Evolutionary conservation across 2,113 vertebrate genomes (phyloP), one percentile per base, ranked within the genome.

Genomic region (Zapornia atra): DNA sequence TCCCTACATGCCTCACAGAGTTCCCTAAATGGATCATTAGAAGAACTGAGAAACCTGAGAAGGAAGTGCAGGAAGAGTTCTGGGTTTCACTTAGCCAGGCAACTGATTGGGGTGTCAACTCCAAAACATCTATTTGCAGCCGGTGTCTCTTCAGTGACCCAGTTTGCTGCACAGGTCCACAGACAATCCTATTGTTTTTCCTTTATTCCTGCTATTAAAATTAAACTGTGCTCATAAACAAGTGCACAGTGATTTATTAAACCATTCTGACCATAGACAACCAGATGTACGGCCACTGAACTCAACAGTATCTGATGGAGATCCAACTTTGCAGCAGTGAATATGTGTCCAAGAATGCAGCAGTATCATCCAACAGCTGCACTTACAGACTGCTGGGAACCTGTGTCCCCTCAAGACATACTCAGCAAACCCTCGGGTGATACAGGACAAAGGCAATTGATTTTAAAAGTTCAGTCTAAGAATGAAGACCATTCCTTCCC

Each of bases 321-420:
- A 88, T 21, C 8, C 54, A 64, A 12, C n/a, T 71, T 60, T 73
- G 8, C 46, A 15, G 3, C 1, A 3, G n/a, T 18, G 56, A 84
- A 19, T 1, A 25, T 10, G 0, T 15, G 31, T 26, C 36, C 25
- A 46, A 1, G 6, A 16, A 50, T 5, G 3, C 11, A n/a, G 72
- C 16, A 70, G 5, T 13, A 1, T 19, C 50, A 24, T 42, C 6
- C 42, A 19, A 44, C 16, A 59, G 29, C 26, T 61, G n/a, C 11
- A 8, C 3, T 50, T 48, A 22, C 0, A 1, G 10, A 9, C 29
- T 72, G 18, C 4, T 34, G 42, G 31, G 70, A 66, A 61, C 9
- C 40, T 18, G 7, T 12, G 13, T 33, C 6, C 28, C 13, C 9
- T 70, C 38, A 59, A 15, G 38, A n/a, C 4, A 42, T 14, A 19